These are phyloP conservation scores for Caenorhabditis japonica DNA, from an alignment of 2,888 invertebrate species.

Conservation along the genomic window DNA sequence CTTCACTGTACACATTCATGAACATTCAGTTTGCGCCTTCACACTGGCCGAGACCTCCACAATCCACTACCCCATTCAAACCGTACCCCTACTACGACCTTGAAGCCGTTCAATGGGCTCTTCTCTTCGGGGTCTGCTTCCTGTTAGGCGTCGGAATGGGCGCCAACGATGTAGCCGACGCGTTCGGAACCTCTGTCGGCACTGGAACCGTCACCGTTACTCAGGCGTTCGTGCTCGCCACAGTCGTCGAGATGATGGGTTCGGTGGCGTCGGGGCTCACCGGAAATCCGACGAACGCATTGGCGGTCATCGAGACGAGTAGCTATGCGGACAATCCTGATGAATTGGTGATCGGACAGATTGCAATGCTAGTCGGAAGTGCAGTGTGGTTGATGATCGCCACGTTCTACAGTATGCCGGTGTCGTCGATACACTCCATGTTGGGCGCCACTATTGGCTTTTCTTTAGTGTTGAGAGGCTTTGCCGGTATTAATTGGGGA, in stretches of 20 bases:
- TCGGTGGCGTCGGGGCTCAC: constrained; percentile 89
- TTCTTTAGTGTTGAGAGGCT: constrained; percentile 90
- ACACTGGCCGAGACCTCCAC: too few species aligned
- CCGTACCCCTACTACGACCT: constrained; percentile 19
- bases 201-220: constrained; percentile 83
- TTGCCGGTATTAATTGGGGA: constrained; percentile 86
- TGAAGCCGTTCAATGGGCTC: constrained; percentile 50
- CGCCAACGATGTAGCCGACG: constrained; percentile 98
- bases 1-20: too few species aligned
- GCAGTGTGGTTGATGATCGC: constrained; percentile 93
- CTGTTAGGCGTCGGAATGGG: constrained; percentile 84
- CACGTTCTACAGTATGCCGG: constrained; percentile 92
- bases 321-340: constrained; percentile 87
- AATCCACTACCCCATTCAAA: background rate
- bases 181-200: constrained; percentile 85
- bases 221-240: constrained; percentile 93
- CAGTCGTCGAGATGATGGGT: constrained; percentile 94
- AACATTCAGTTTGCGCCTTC: too few species aligned
- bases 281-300: constrained; percentile 42
- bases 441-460: constrained; percentile 97
- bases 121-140: constrained; percentile 48
- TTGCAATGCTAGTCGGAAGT: constrained; percentile 86
- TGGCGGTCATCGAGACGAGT: constrained; percentile 86
- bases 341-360: constrained; percentile 90
- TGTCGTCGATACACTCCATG: constrained; percentile 98